A percentile compares a stretch with the other conserved stretches of the same genome.
phyloP scores from a whole-genome alignment of 1,140 invertebrate species.

The Ruditapes philippinarum region DNA sequence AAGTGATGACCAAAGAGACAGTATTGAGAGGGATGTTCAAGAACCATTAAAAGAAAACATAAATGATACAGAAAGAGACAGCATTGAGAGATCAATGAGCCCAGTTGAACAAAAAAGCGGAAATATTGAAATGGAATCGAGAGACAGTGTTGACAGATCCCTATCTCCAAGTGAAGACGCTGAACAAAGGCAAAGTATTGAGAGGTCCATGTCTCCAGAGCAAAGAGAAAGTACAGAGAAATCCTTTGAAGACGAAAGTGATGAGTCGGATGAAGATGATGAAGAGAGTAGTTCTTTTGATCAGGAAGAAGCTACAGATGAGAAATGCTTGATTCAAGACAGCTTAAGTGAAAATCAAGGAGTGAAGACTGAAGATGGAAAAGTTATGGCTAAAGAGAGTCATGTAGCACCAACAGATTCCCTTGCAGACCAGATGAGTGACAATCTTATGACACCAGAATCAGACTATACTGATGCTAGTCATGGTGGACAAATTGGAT shows the following conservation, averaged over 20 bases:
- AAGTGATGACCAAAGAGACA: slow-evolving; percentile 37
- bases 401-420: slow-evolving; percentile 7
- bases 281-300: slow-evolving; percentile 54
- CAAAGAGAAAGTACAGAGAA: slow-evolving; percentile 48
- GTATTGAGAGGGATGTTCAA: slow-evolving; percentile 39
- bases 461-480: slow-evolving; percentile 49
- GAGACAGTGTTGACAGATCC: neutral
- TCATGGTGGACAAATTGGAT: slow-evolving; percentile 61
- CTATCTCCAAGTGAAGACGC: neutral
- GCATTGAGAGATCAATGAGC: slow-evolving; percentile 21
- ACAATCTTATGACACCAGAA: slow-evolving; percentile 59
- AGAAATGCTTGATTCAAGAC: slow-evolving; percentile 70
- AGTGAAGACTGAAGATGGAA: slow-evolving; percentile 69
- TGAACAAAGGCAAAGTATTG: slow-evolving; percentile 25
- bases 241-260: slow-evolving; percentile 62
- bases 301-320: slow-evolving; percentile 74
- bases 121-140: neutral
- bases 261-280: slow-evolving; percentile 57
- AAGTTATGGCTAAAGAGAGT: slow-evolving; percentile 31
- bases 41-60: neutral
- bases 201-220: slow-evolving; percentile 22
- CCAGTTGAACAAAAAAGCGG: neutral
- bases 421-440: slow-evolving; percentile 40
- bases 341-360: slow-evolving; percentile 75
- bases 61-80: neutral